Percentiles rank a stretch among this genome's conserved stretches.
Evolutionary conservation across 2,797 vertebrate genomes (phyloP).

Genomic region (Hydrophis major): DNA sequence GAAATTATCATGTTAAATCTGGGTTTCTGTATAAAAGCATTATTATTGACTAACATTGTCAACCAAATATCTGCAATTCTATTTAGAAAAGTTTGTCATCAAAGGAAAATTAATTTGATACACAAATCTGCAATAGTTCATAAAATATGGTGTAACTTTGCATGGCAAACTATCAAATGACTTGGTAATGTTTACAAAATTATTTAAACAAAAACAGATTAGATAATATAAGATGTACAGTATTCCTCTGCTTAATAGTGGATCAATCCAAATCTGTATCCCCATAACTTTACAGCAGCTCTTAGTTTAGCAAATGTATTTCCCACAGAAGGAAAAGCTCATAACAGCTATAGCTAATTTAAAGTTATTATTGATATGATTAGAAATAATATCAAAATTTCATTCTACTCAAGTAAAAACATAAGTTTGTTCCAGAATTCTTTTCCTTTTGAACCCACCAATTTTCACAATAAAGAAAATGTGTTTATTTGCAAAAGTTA

Average conservation of each 20-base stretch:
- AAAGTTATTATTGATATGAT: not conserved
- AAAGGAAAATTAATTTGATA: not conserved
- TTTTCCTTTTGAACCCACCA: not conserved
- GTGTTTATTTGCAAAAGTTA: not conserved
- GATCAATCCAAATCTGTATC: not conserved
- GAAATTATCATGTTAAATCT: not conserved
- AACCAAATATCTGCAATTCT: slow-evolving; percentile 16
- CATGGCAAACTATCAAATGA: not conserved
- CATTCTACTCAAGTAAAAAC: not conserved
- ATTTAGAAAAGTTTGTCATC: slow-evolving; percentile 1
- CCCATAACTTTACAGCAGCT: not conserved
- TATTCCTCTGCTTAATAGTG: not conserved
- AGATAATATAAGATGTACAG: not conserved
- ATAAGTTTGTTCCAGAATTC: not conserved
- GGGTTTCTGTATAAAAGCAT: slow-evolving; percentile 5
- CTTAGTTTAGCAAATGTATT: not conserved
- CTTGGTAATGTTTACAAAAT: not conserved
- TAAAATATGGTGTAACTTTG: not conserved
- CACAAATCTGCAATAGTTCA: not conserved
- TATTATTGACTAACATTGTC: slow-evolving; percentile 9
- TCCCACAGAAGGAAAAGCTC: not conserved
- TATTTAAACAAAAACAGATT: not conserved
- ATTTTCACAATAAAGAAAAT: not conserved
- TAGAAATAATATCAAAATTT: not conserved
- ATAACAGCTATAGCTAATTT: not conserved